These are phyloP conservation scores for Macquaria ambigua DNA, from an alignment of 2,113 vertebrate genomes.

Conservation along the genomic window DNA sequence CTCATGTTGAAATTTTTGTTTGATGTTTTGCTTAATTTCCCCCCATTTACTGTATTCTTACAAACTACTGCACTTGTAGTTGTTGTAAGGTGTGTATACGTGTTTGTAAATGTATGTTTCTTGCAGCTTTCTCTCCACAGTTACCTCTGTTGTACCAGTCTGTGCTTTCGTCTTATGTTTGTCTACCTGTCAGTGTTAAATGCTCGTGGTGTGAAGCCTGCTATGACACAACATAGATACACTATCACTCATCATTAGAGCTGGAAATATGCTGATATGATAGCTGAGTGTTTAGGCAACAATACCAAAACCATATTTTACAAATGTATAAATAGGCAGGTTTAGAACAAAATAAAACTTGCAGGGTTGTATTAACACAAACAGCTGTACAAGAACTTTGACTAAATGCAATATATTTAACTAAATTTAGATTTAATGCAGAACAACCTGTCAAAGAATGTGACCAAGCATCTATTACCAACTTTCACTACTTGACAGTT, in stretches of 20 bases:
- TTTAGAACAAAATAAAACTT: not conserved
- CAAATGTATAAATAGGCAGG: not conserved
- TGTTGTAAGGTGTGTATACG: slow-evolving; percentile 42
- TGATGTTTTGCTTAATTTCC: not conserved
- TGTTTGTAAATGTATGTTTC: slow-evolving; percentile 1
- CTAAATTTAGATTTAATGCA: not conserved
- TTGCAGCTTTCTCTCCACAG: slow-evolving; percentile 46
- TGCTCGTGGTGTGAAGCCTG: slow-evolving; percentile 13
- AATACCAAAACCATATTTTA: not conserved
- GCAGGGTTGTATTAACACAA: not conserved
- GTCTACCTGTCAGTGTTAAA: slow-evolving; percentile 29
- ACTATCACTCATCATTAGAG: not conserved
- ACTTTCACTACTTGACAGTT: not conserved
- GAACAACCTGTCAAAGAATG: too few relatives aligned
- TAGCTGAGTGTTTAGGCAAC: not conserved
- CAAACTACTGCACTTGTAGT: slow-evolving; percentile 46
- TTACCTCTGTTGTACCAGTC: slow-evolving; percentile 1
- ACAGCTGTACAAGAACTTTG: not conserved
- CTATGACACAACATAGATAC: not conserved
- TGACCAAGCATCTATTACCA: not conserved
- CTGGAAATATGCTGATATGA: not conserved
- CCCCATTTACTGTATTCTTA: slow-evolving; percentile 34
- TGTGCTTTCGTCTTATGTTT: slow-evolving; percentile 24
- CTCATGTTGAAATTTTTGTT: slow-evolving; percentile 5
- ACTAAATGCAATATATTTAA: not conserved